Base-by-base conservation (phyloP, 2,888 invertebrate genomes). In the Spilosoma lubricipeda region DNA sequence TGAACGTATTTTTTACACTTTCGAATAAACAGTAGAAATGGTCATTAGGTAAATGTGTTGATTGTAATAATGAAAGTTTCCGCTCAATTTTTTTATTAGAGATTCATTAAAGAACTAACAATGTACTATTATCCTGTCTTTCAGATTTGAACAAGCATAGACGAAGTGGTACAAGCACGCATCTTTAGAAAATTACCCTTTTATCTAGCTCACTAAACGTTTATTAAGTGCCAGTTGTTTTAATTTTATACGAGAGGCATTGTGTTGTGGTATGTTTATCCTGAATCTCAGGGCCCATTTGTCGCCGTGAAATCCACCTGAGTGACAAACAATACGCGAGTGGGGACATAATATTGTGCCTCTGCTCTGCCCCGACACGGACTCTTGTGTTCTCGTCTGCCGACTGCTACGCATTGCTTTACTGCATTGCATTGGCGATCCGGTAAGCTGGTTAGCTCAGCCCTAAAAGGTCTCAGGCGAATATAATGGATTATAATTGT, bases 401-500 rank as follows among this genome's bases (percentile, higher is more conserved):
- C 89, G 89, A 88, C 89, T 85, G 83, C 77, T 85, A 87, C 86
- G 86, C 89, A 84, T 80, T 82, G 84, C 84, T 85, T 77, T n/a
- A n/a, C n/a, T n/a, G 86, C 89, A 84, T 80, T 82, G 84, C 84
- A 85, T 77, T 81, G 76, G 82, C 81, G 78, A 83, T 82, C 85
- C 87, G 88, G 87, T 89, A 91, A 90, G 90, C 90, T 89, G 90
- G 90, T 91, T 89, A 90, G 85, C 86, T 81, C 78, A 81, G 85
- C 88, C 93, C 92, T 90, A 94, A 93, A 93, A 93, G 93, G 94
- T 92, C 88, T 87, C 87, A 82, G 79, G 89, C 86, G 91, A 91
- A 93, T 93, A 93, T 94, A 94, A 94, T 93, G 92, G 91, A 90
- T 90, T 91, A 93, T 94, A 94, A 94, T 95, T 94, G 94, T 94